These are phyloP conservation scores for Saxicola maurus DNA, from an alignment of 2,797 vertebrate species.

Conservation along the genomic window DNA sequence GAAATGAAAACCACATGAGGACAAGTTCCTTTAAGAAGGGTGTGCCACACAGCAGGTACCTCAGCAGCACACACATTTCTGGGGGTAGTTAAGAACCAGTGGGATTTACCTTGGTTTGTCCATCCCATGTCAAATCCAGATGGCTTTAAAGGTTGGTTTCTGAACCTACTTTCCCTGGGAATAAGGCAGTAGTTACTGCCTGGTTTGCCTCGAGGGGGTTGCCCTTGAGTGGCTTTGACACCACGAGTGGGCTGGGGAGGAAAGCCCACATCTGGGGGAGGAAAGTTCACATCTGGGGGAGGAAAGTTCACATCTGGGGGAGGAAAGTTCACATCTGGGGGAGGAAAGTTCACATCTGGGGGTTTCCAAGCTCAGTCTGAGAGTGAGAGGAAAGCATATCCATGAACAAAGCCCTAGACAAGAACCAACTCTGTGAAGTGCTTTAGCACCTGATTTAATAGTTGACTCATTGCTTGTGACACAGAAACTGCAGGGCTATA, in stretches of 20 bases:
- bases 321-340: not conserved
- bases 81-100: not conserved
- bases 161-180: not conserved
- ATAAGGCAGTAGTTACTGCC: not conserved
- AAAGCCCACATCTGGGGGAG: not conserved
- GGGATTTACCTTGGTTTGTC: not conserved
- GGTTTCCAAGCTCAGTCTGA: not conserved
- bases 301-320: not conserved
- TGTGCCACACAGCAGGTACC: not conserved
- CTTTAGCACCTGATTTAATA: not conserved
- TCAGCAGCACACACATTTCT: not conserved
- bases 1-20: not conserved
- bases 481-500: not conserved
- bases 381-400: not conserved
- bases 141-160: not conserved
- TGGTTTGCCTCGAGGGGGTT: not conserved
- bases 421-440: not conserved
- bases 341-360: not conserved
- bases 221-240: not conserved
- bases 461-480: not conserved
- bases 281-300: not conserved
- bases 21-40: not conserved
- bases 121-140: not conserved
- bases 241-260: rapidly evolving
- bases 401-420: rapidly evolving